These are phyloP conservation scores for Alosa sapidissima DNA, from an alignment of 2,797 vertebrate genomes.

Conservation along the genomic window DNA sequence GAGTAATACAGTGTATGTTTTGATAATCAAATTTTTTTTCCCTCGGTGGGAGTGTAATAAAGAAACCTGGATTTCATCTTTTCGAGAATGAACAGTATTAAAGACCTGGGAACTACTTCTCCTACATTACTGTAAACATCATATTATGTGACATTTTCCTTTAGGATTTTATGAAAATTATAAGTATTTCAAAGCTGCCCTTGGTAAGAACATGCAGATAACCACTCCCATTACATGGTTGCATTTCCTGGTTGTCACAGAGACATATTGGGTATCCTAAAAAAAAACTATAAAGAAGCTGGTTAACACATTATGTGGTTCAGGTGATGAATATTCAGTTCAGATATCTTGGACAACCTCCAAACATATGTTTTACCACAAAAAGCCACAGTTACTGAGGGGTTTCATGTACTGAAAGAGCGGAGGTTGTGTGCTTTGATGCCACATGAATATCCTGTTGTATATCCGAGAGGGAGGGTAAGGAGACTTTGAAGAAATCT, in stretches of 20 bases:
- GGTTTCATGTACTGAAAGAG: slow-evolving; percentile 22
- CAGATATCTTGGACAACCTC: slow-evolving; percentile 41
- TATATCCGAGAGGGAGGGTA: not conserved
- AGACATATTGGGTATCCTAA: slow-evolving; percentile 46
- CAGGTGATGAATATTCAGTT: slow-evolving; percentile 55
- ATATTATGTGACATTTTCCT: not conserved
- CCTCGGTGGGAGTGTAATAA: not conserved
- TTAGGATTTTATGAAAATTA: not conserved
- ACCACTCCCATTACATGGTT: slow-evolving; percentile 40
- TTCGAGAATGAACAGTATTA: not conserved
- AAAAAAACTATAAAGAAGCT: slow-evolving; percentile 50
- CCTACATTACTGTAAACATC: not conserved
- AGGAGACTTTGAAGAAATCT: not conserved
- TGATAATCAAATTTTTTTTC: not conserved
- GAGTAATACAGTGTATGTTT: slow-evolving; percentile 11
- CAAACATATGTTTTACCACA: slow-evolving; percentile 48
- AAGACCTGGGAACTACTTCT: not conserved
- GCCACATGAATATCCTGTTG: not conserved
- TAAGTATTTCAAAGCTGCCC: not conserved
- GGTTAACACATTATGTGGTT: slow-evolving; percentile 55
- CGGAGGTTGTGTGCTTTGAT: slow-evolving; percentile 1
- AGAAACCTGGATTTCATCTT: not conserved
- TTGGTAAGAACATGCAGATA: slow-evolving; percentile 3
- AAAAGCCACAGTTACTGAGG: slow-evolving; percentile 31
- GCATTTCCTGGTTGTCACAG: slow-evolving; percentile 53